phyloP scores from a whole-genome alignment of 2,113 vertebrate species.

The Elaphurus davidianus region DNA sequence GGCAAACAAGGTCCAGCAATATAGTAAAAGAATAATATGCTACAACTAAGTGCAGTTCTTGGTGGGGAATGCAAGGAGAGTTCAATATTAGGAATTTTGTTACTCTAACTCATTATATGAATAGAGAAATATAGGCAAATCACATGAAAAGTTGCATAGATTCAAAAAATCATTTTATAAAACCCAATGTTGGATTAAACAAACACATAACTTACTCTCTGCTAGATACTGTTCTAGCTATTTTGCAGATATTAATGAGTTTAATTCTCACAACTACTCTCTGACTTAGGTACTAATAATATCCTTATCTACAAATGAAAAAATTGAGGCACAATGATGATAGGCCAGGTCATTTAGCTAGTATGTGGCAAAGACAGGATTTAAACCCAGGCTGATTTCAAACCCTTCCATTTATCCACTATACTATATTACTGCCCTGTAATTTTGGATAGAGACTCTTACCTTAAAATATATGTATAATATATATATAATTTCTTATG shows the following conservation, averaged over 20 bases:
- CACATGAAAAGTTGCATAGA: not conserved
- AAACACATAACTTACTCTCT: not conserved
- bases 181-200: not conserved
- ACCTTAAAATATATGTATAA: not conserved
- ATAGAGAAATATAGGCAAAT: not conserved
- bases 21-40: not conserved
- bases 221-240: not conserved
- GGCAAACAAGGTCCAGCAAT: not conserved
- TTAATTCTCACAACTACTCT: not conserved
- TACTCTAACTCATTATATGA: not conserved
- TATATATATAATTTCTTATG: not conserved
- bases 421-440: not conserved
- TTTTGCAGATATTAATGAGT: not conserved
- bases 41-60: not conserved
- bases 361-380: not conserved
- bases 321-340: not conserved
- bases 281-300: not conserved
- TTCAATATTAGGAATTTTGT: not conserved
- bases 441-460: not conserved
- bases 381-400: not conserved
- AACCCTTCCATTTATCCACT: not conserved
- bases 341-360: not conserved
- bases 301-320: not conserved
- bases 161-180: not conserved
- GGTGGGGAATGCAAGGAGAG: not conserved